These are phyloP conservation scores for Axea sp. DNA, from an alignment of 2,888 invertebrate species.

Conservation along the genomic window DNA sequence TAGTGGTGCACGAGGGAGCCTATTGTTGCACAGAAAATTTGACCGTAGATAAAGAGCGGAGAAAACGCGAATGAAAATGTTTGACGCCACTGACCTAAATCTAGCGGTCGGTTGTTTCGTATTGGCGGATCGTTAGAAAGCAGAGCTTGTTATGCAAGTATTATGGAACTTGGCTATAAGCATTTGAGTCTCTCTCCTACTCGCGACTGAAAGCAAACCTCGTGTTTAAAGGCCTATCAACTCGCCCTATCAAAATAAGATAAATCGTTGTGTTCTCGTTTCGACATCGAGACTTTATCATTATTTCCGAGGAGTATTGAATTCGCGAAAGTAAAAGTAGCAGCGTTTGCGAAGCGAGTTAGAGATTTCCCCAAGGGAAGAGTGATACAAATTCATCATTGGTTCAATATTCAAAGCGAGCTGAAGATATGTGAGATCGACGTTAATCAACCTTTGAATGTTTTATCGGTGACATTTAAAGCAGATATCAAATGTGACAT, in stretches of 20 bases:
- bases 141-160: constrained; percentile 61
- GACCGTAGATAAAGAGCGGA: constrained; percentile 25
- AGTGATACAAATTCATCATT: too few relatives aligned
- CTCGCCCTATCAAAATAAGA: constrained; percentile 50
- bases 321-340: constrained; percentile 32
- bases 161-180: constrained; percentile 49
- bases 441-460: too few relatives aligned
- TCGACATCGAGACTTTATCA: constrained; percentile 30
- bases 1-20: neutral
- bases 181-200: constrained; percentile 17
- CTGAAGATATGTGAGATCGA: too few relatives aligned
- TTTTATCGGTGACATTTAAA: too few relatives aligned
- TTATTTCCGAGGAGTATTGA: constrained; percentile 1
- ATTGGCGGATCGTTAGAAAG: constrained; percentile 63
- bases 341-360: too few relatives aligned
- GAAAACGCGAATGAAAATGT: constrained; percentile 40
- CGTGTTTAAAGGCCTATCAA: constrained; percentile 36
- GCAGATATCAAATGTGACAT: too few relatives aligned
- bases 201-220: constrained; percentile 32
- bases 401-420: too few relatives aligned
- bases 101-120: constrained; percentile 43
- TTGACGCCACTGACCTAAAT: constrained; percentile 61
- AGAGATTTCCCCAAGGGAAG: too few relatives aligned
- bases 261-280: constrained; percentile 48
- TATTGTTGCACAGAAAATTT: constrained; percentile 29